Percentiles rank a stretch among this genome's conserved stretches.
Conservation (phyloP, 2,113 vertebrate species). For the Electrona antarctica region DNA sequence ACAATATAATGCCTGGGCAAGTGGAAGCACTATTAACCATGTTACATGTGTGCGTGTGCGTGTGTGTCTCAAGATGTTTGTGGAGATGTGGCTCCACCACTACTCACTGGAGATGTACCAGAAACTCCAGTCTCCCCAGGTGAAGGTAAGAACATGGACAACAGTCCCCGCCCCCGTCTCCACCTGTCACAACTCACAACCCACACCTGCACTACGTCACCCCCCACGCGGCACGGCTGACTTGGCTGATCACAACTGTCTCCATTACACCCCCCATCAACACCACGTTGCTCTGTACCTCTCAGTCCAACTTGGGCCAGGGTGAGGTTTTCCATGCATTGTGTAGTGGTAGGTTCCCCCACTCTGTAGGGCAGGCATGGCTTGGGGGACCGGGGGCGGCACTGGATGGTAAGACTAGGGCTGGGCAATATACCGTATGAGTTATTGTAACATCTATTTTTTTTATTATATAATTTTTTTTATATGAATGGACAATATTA, state of each 20-base stretch:
- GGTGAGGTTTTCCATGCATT: no score
- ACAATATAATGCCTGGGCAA: no score
- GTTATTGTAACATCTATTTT: no score
- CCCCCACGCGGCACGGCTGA: constrained; percentile 48
- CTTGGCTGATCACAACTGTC: constrained; percentile 43
- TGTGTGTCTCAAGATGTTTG: constrained; percentile 84
- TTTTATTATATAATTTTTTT: no score
- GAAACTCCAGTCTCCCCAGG: constrained; percentile 96
- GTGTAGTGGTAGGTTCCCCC: no score
- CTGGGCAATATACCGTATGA: no score
- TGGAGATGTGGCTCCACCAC: constrained; percentile 99
- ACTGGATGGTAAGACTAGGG: background rate
- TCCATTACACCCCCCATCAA: constrained; percentile 1
- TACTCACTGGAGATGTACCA: constrained; percentile 97
- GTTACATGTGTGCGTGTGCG: background rate
- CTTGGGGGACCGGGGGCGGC: background rate
- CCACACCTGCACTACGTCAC: constrained; percentile 4
- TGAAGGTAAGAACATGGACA: constrained; percentile 85
- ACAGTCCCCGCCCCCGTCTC: background rate
- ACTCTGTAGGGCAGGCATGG: background rate
- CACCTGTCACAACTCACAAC: no score
- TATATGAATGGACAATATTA: no score
- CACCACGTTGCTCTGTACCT: background rate
- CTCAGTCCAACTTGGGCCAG: background rate
- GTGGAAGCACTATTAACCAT: no score